Percentiles rank a stretch among this genome's conserved stretches.
These are phyloP conservation scores for Oreohelix idahoensis DNA, from an alignment of 1,140 invertebrate species.

Conservation along the genomic window DNA sequence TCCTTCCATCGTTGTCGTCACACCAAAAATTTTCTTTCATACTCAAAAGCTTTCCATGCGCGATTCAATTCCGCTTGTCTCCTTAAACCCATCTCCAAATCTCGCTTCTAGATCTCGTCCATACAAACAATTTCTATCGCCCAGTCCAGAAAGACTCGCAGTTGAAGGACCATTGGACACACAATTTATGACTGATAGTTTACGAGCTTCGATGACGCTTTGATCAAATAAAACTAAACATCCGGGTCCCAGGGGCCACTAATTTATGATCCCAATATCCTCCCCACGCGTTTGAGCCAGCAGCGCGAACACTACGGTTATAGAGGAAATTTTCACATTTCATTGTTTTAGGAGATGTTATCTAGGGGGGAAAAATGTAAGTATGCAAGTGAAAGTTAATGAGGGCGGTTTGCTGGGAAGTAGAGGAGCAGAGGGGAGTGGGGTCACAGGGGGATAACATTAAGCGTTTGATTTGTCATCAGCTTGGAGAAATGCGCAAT, in stretches of 20 bases:
- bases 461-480: too few species aligned
- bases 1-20: background rate
- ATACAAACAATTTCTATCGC: background rate
- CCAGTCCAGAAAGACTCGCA: background rate
- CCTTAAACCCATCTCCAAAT: background rate
- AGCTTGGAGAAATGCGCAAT: too few species aligned
- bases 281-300: background rate
- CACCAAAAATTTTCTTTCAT: background rate
- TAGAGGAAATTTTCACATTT: constrained; percentile 3
- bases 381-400: background rate
- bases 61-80: background rate
- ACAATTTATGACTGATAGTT: constrained; percentile 25
- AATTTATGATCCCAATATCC: constrained; percentile 28
- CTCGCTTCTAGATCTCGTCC: background rate
- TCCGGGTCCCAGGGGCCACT: background rate
- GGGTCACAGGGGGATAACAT: too few species aligned
- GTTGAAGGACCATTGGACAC: constrained; percentile 12
- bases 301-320: background rate
- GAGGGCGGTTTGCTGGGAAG: background rate
- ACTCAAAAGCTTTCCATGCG: background rate
- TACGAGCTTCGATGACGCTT: constrained; percentile 26
- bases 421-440: too few species aligned
- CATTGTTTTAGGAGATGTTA: background rate
- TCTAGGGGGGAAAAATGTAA: background rate
- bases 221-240: constrained; percentile 25